Conservation (phyloP, 2,113 vertebrate species). For the Penelope pileata region DNA sequence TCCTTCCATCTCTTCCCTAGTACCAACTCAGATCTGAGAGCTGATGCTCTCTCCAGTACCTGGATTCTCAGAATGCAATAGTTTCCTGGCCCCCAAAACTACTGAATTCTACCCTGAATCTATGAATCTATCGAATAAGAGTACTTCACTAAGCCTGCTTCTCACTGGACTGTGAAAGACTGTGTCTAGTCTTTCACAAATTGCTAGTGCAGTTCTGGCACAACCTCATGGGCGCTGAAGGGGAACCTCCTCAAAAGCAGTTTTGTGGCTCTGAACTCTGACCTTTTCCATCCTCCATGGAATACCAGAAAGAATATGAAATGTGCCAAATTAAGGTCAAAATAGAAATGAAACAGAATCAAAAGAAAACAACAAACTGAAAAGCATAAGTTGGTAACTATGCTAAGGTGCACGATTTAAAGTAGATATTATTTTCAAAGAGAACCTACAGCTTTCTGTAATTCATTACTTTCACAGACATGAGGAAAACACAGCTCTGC, state of each 20-base stretch:
- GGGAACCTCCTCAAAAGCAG: neutral
- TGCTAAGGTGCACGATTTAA: neutral
- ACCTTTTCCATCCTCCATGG: accelerated
- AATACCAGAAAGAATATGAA: neutral
- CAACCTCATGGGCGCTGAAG: neutral
- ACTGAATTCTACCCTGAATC: neutral
- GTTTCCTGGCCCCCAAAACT: neutral
- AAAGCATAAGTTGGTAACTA: neutral
- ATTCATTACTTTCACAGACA: neutral
- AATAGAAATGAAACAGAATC: neutral
- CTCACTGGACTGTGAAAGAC: neutral
- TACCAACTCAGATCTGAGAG: neutral
- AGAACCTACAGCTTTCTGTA: neutral
- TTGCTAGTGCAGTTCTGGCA: neutral
- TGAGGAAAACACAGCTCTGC: neutral
- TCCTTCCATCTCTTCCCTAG: neutral
- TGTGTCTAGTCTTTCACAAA: neutral
- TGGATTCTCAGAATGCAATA: neutral
- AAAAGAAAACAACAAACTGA: neutral
- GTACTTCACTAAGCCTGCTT: neutral
- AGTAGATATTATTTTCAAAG: neutral
- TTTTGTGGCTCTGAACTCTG: neutral
- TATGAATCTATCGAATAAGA: neutral
- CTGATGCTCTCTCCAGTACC: too few relatives aligned
- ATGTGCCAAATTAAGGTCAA: neutral